phyloP scores from a whole-genome alignment of 2,113 vertebrate species.

The Myiopsitta monachus region DNA sequence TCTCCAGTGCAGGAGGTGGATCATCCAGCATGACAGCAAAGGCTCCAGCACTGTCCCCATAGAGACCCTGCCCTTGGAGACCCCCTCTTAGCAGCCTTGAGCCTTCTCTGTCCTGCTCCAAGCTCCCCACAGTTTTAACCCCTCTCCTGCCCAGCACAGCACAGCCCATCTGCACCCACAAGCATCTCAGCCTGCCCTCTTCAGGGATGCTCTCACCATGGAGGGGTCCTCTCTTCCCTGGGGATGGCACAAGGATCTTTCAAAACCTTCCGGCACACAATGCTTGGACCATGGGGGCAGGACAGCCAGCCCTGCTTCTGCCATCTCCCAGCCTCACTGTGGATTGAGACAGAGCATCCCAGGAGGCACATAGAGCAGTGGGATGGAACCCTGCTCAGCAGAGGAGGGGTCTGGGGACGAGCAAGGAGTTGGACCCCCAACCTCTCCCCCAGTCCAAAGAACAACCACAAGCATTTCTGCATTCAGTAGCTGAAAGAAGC shows the following conservation, averaged over 20 bases:
- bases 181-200: background rate
- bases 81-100: background rate
- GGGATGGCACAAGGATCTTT: background rate
- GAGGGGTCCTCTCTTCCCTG: background rate
- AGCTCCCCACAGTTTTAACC: background rate
- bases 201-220: accelerated
- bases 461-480: slow-evolving; percentile 15
- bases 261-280: accelerated
- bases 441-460: background rate
- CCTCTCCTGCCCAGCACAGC: background rate
- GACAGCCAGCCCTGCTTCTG: background rate
- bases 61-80: background rate
- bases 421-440: background rate
- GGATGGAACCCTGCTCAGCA: accelerated
- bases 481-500: background rate
- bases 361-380: accelerated
- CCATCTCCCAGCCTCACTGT: background rate
- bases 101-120: background rate
- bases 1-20: background rate
- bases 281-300: background rate
- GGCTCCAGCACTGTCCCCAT: background rate
- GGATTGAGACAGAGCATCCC: background rate
- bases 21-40: background rate
- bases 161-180: background rate
- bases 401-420: background rate